Evolutionary conservation across 2,888 invertebrate genomes (phyloP), one percentile per base, ranked within the genome.

Genomic region (Aquatica leii): DNA sequence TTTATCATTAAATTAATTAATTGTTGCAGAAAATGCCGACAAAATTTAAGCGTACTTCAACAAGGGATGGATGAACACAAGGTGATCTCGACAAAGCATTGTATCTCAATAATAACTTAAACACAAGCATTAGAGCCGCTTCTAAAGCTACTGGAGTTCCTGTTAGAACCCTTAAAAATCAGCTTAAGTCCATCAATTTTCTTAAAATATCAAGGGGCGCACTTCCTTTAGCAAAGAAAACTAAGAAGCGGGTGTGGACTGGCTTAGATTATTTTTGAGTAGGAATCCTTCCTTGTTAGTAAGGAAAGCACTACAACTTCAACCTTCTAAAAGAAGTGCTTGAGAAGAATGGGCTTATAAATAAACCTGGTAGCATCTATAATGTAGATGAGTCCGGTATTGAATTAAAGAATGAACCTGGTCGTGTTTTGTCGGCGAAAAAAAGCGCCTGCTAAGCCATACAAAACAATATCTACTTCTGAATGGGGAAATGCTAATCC

Each of bases 301-400:
- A 37, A 37, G 37, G 37, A 37, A 37, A 37, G 11, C 37, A 9
- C 56, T 71, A 68, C 65, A 24, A 66, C 56, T 71, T 67, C 65
- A 24, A 66, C 11, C 43, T 70, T 15, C 60, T 71, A 21, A 12
- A 17, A 35, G 40, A 63, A 21, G 51, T 65, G 31, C 24, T 71
- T 35, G 51, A 31, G 15, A 57, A 71, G 62, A 70, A 74, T 68
- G 50, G 68, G 59, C 49, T 75, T 9, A 20, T 70, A 15, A 62
- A 72, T 54, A 72, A 73, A 58, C 74, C 71, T 18, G 50, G 52
- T 17, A 55, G 51, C 20, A 68, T 73, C 35, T 71, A 59, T 57
- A 70, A 73, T 59, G 60, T 71, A 54, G 70, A 70, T 52, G 70
- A 73, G 37, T 61, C 62, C 9, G 69, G 71, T 46, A 24, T 73